A percentile compares a stretch with the other conserved stretches of the same genome.
Evolutionary conservation across 1,140 invertebrate species (phyloP).

Genomic region (Brachionus plicatilis): DNA sequence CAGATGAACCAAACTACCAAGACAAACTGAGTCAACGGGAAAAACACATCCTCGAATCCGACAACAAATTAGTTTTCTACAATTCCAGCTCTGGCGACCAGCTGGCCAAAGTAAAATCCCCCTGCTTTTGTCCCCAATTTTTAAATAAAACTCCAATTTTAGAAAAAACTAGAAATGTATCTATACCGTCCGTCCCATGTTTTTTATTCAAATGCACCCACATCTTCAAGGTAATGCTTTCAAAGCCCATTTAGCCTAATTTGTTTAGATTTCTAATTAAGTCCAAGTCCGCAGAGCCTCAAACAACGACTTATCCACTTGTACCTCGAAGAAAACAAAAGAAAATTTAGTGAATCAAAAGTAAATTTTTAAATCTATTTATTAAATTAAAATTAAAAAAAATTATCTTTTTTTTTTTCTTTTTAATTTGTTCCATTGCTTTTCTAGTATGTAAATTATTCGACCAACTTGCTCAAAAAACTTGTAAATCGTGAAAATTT

Average conservation of each 20-base stretch:
- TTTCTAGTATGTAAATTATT: conserved; percentile 54
- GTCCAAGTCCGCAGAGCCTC: conserved; percentile 45
- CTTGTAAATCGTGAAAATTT: conserved; percentile 73
- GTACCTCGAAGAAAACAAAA: conserved; percentile 52
- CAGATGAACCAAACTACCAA: background rate
- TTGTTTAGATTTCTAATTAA: background rate
- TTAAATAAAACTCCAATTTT: background rate
- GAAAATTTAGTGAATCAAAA: conserved; percentile 47
- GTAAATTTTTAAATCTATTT: background rate
- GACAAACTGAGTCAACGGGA: background rate
- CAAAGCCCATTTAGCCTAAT: background rate
- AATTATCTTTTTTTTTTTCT: background rate
- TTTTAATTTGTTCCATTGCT: background rate
- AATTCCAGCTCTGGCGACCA: background rate
- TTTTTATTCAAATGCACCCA: background rate
- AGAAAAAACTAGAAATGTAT: conserved; percentile 8
- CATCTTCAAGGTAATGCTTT: background rate
- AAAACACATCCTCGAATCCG: background rate
- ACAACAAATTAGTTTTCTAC: conserved; percentile 1
- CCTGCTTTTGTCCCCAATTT: background rate
- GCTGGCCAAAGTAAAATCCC: background rate
- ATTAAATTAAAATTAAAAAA: background rate
- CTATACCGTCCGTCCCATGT: background rate
- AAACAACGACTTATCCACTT: conserved; percentile 50
- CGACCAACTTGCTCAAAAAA: conserved; percentile 74